A percentile compares a stretch with the other conserved stretches of the same genome.
Evolutionary conservation across 2,113 vertebrate species (phyloP).

Genomic region (Myanophis thanlyinensis): DNA sequence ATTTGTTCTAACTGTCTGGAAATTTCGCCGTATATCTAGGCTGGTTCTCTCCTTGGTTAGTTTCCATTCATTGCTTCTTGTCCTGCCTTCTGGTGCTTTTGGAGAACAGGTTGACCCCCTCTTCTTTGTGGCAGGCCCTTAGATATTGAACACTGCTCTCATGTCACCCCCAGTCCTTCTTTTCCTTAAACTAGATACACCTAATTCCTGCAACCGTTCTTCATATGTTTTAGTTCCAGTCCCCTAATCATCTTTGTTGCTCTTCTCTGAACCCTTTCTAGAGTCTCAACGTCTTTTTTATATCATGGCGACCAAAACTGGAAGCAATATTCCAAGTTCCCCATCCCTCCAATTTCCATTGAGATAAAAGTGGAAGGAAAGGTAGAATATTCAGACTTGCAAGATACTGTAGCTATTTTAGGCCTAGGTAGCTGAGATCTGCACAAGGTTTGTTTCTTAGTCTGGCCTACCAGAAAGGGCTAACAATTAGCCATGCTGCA

Average conservation of each 20-base stretch:
- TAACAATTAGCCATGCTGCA: neutral
- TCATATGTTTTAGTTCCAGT: neutral
- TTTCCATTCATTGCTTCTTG: neutral
- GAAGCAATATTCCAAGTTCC: neutral
- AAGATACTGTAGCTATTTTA: neutral
- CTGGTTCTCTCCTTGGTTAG: neutral
- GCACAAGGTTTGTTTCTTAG: neutral
- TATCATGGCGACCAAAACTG: neutral
- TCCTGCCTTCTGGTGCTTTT: neutral
- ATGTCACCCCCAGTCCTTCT: neutral
- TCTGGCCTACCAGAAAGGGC: neutral
- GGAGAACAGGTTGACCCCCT: neutral
- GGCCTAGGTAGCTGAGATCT: neutral
- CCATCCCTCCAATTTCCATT: neutral
- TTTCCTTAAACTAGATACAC: neutral
- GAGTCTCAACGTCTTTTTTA: neutral
- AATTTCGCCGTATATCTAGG: neutral
- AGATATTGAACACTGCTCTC: neutral
- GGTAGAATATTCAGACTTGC: neutral
- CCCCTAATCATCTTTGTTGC: neutral
- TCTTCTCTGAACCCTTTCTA: neutral
- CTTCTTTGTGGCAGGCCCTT: neutral
- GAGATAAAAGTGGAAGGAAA: neutral
- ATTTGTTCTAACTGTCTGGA: neutral
- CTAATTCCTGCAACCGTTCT: neutral